These are phyloP conservation scores for Lamprotornis superbus DNA, from an alignment of 2,113 vertebrate genomes.

Conservation along the genomic window DNA sequence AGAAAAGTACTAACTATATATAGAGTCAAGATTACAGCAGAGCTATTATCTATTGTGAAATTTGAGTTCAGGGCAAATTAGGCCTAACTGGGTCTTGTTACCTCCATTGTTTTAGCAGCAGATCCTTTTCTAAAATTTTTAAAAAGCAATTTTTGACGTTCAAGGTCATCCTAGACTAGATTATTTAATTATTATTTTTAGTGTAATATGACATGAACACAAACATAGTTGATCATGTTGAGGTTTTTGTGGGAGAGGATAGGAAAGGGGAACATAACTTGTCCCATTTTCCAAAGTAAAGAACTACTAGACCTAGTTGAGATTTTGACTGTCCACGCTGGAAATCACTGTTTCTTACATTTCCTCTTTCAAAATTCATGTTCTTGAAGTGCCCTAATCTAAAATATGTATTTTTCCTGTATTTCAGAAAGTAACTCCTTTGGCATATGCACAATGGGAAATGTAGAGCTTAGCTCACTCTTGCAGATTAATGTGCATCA, in stretches of 20 bases:
- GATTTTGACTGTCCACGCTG: background rate
- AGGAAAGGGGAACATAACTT: background rate
- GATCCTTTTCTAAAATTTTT: background rate
- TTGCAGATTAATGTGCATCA: background rate
- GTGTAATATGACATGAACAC: background rate
- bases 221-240: background rate
- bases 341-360: background rate
- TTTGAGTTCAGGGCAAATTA: background rate
- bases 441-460: background rate
- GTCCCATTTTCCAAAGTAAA: background rate
- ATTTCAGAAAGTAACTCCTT: background rate
- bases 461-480: background rate
- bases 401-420: accelerated
- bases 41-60: background rate
- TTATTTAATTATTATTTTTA: background rate
- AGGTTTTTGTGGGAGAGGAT: background rate
- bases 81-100: background rate
- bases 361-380: background rate
- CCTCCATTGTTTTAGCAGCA: background rate
- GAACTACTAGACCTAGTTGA: background rate
- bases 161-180: background rate
- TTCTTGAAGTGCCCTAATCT: background rate
- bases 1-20: background rate
- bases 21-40: background rate
- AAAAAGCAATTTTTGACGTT: background rate